Conservation (phyloP, 2,888 invertebrate species). For the Abrostola triplasia region DNA sequence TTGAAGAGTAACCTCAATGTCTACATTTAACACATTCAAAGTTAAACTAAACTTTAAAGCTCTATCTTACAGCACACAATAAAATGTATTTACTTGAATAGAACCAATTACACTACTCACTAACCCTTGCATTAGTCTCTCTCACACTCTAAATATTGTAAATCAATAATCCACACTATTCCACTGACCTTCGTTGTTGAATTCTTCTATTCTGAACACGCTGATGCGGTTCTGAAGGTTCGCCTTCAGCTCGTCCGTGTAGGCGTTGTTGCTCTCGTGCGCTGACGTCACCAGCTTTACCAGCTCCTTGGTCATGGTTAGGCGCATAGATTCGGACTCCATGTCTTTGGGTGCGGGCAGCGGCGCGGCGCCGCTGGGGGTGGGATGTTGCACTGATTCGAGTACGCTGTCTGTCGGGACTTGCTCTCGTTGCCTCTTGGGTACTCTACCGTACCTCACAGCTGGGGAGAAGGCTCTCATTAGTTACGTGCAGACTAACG, state of each 20-base stretch:
- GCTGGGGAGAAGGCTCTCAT: conserved; percentile 86
- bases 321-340: conserved; percentile 56
- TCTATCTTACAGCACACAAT: too few species aligned
- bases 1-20: too few species aligned
- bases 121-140: too few species aligned
- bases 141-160: background rate
- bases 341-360: conserved; percentile 54
- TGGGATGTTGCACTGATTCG: conserved; percentile 59
- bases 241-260: conserved; percentile 94
- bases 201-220: conserved; percentile 62
- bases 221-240: conserved; percentile 61
- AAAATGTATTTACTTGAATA: too few species aligned
- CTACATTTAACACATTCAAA: too few species aligned
- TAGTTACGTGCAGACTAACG: conserved; percentile 20
- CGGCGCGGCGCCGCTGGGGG: conserved; percentile 22
- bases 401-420: conserved; percentile 62
- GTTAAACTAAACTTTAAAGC: too few species aligned
- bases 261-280: conserved; percentile 95
- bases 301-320: conserved; percentile 67
- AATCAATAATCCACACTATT: background rate
- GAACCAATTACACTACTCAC: too few species aligned
- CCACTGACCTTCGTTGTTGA: conserved; percentile 58
- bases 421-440: conserved; percentile 95
- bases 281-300: conserved; percentile 89
- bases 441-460: conserved; percentile 98